Base-by-base conservation (phyloP, 2,888 invertebrate genomes). In the Syrista parreyssii region DNA sequence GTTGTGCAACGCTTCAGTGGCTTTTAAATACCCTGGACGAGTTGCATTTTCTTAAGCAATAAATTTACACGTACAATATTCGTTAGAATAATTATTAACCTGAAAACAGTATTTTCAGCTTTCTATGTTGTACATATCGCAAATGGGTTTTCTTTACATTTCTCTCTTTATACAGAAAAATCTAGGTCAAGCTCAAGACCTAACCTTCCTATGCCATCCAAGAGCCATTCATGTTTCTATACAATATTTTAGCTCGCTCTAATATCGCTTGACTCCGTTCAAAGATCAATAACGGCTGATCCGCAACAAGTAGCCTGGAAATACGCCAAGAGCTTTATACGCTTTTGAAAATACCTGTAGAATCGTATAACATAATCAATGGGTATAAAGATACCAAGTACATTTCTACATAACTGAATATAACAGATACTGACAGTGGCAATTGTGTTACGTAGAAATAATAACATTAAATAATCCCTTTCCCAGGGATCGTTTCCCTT, bases 101-200 rank as follows among this genome's bases (percentile, higher is more conserved):
- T 23, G 3, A 34, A 6, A 34, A 9, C 34, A 34, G 34, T 4
- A 34, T 4, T 34, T 34, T 6, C 34, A 34, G 3, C 34, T 33
- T 33, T 33, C 4, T 34, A 34, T 34, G 4, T 34, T 34, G 34
- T 34, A 34, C 3, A 34, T 34, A 34, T 34, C 9, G 9, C 9
- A 34, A 34, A 34, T 34, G 4, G n/a, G n/a, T n/a, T 6, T 34
- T 34, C 9, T 34, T 34, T 34, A 34, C 9, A 34, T 34, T 34
- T 34, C 34, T 34, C 34, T 6, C 34, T 34, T 34, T 34, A 6
- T 9, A 34, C 55, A 77, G 75, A 79, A 77, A 79, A 84, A 88
- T 87, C 81, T 84, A 79, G 88, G 87, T 89, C 88, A 89, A 89
- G 88, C 86, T 87, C 86, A 88, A 87, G 86, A 86, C 84, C 83